Evolutionary conservation across 2,888 invertebrate species (phyloP), one percentile per base, ranked within the genome.

Genomic region (Sminthurinus aureus): DNA sequence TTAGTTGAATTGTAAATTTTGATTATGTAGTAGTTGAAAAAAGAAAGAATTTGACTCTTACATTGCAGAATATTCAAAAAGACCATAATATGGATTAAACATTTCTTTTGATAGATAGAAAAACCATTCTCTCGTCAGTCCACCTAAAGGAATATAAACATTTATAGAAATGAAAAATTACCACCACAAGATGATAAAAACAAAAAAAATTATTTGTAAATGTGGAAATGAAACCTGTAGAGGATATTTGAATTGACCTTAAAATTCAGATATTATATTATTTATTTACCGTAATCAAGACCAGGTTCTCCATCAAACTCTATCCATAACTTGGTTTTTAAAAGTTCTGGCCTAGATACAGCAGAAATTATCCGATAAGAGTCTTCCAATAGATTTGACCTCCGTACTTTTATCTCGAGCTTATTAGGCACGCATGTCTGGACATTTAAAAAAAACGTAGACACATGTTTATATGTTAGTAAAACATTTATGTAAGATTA

Each of bases 21-120:
- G n/a, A 24, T 24, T 24, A 24, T 24, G 15, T 24, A 22, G 3
- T 69, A 24, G 8, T 50, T 74, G 73, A 1, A 74, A 74, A 4
- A 4, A 18, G 74, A 50, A n/a, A 75, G 11, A 75, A 76, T 20
- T 76, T 24, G 76, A 67, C 22, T 64, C 94, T 93, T 91, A 95
- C 98, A 98, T 98, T 8, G 99, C 99, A 0, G 98, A 98, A 92
- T 99, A 99, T 91, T 99, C 99, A 92, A 99, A 99, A 82, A 99
- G 93, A 0, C 99, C 99, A 91, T 99, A 99, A 91, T 99, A 99
- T 0, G 99, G 99, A 92, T 99, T 99, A 92, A 99, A 99, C 98
- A 99, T 98, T 92, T 99, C 99, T 91, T 98, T 98, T 0, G 98
- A 99, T 15, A 99, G 92, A 50, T 99, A 93, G 92, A 99, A 99